Percentiles rank a stretch among this genome's conserved stretches.
Conservation (phyloP, 2,113 vertebrate species). For the Crotalus helleri region DNA sequence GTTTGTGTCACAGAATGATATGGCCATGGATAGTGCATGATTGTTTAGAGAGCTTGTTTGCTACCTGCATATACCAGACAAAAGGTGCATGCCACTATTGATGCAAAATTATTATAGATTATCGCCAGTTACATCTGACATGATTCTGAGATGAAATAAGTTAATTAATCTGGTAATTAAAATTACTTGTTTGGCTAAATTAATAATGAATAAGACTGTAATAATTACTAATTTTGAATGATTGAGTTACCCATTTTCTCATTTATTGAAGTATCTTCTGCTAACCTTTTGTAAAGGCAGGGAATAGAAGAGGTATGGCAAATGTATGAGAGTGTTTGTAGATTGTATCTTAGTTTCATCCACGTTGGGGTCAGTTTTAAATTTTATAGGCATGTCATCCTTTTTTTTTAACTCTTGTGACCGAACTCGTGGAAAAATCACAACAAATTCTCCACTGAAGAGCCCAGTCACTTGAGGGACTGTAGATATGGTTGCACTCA, state of each 20-base stretch:
- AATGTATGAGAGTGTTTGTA: background rate
- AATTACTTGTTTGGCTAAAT: background rate
- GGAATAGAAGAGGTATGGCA: background rate
- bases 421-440: background rate
- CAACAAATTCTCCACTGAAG: background rate
- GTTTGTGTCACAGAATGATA: background rate
- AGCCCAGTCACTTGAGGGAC: background rate
- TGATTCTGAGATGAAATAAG: background rate
- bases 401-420: background rate
- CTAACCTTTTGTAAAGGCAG: background rate
- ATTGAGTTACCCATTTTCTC: background rate
- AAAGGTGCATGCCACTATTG: background rate
- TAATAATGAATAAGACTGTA: background rate
- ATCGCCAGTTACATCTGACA: background rate
- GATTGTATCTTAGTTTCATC: background rate
- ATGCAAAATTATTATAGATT: background rate
- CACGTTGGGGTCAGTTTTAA: background rate
- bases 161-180: background rate
- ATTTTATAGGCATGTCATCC: background rate
- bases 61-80: background rate
- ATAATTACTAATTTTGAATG: background rate
- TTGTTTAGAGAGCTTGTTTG: background rate
- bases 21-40: background rate
- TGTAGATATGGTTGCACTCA: background rate
- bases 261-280: background rate